phyloP scores from a whole-genome alignment of 1,140 invertebrate genomes.

The Drosophila ficusphila region DNA sequence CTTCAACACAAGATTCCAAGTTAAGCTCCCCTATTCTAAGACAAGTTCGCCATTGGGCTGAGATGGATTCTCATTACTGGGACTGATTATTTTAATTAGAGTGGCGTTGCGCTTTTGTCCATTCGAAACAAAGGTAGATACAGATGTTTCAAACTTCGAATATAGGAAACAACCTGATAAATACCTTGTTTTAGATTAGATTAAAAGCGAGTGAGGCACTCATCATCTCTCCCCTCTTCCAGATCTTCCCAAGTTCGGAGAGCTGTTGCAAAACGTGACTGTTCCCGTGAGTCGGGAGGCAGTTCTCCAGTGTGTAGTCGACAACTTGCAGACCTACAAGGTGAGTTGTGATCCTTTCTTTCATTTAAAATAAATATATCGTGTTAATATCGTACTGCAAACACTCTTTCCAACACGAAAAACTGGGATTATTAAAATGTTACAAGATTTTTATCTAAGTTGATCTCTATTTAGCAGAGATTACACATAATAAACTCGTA shows the following conservation, averaged over 20 bases:
- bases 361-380: too few species aligned
- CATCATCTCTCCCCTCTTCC: constrained; percentile 67
- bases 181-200: constrained; percentile 67
- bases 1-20: constrained; percentile 39
- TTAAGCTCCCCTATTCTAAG: constrained; percentile 77
- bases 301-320: constrained; percentile 89
- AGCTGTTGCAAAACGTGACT: constrained; percentile 90
- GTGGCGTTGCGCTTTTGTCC: constrained; percentile 13
- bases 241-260: constrained; percentile 90
- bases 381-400: too few species aligned
- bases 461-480: too few species aligned
- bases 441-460: too few species aligned
- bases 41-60: constrained; percentile 35
- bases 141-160: constrained; percentile 57
- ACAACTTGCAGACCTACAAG: constrained; percentile 90
- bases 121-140: constrained; percentile 68
- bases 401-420: too few species aligned
- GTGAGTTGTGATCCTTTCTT: constrained; percentile 81
- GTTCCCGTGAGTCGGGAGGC: constrained; percentile 90
- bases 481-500: too few species aligned
- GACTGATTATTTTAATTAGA: too few species aligned
- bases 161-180: constrained; percentile 62
- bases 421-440: too few species aligned
- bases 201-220: background rate
- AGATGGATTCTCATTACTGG: too few species aligned